These are phyloP conservation scores for Podiceps cristatus DNA, from an alignment of 2,113 vertebrate genomes.

Conservation along the genomic window DNA sequence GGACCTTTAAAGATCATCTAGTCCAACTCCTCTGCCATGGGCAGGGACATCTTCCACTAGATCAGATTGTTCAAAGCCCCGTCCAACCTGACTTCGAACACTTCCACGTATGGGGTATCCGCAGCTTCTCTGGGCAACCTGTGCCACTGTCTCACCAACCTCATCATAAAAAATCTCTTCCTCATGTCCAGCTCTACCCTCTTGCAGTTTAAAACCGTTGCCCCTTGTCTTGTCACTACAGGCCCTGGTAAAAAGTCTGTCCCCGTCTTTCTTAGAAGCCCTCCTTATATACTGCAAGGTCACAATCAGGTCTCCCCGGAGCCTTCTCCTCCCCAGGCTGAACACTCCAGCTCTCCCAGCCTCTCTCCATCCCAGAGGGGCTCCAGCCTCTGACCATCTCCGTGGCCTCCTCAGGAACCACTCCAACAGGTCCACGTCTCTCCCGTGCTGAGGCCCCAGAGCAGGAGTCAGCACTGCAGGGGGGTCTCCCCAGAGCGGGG, in stretches of 20 bases:
- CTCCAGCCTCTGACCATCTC: accelerated
- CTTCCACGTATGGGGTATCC: not conserved
- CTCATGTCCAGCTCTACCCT: too few species aligned
- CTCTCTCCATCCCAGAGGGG: accelerated
- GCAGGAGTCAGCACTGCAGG: not conserved
- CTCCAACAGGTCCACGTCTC: not conserved
- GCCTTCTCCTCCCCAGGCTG: too few species aligned
- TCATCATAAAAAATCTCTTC: accelerated
- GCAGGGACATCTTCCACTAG: not conserved
- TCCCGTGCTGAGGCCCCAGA: too few species aligned
- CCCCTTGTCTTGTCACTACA: too few species aligned
- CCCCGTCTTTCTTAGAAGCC: not conserved
- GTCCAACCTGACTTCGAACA: not conserved
- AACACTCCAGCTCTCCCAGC: not conserved
- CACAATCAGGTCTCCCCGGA: not conserved
- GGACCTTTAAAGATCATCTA: too few species aligned
- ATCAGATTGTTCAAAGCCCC: not conserved
- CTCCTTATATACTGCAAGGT: not conserved
- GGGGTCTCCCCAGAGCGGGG: not conserved
- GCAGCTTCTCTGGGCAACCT: not conserved
- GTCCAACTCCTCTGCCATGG: not conserved
- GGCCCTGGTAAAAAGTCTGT: not conserved
- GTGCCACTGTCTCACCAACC: accelerated
- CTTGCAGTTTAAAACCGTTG: not conserved
- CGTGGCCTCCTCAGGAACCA: not conserved